Conservation (phyloP, 2,113 vertebrate species). For the Pelusios castaneus region DNA sequence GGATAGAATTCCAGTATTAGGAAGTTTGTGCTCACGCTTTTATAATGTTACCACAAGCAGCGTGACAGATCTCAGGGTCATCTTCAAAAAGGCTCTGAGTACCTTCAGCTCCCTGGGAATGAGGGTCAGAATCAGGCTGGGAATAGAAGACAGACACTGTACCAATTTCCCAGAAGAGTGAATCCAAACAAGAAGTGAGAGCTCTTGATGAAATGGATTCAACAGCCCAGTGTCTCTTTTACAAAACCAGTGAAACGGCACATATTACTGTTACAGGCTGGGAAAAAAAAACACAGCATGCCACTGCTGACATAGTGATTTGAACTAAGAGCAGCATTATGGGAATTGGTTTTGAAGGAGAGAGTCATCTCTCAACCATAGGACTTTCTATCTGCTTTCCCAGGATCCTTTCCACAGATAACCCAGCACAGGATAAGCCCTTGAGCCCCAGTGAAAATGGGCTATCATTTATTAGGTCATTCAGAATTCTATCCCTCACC, state of each 20-base stretch:
- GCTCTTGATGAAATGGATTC: neutral
- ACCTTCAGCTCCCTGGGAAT: neutral
- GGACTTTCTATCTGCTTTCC: neutral
- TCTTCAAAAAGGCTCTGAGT: neutral
- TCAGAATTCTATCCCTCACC: neutral
- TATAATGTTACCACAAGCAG: neutral
- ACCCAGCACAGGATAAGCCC: neutral
- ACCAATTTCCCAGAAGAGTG: neutral
- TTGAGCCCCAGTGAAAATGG: constrained; percentile 4
- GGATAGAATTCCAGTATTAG: accelerated
- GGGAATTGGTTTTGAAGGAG: neutral
- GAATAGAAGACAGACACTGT: accelerated
- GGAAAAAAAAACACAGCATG: neutral
- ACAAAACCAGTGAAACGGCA: neutral
- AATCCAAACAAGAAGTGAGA: neutral
- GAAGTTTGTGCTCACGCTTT: accelerated
- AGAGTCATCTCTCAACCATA: neutral
- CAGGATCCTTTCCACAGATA: neutral
- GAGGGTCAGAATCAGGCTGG: neutral
- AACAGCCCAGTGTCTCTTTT: neutral
- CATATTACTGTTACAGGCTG: neutral
- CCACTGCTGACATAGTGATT: neutral
- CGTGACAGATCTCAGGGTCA: neutral
- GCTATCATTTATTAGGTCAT: constrained; percentile 31
- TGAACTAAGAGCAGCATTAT: neutral